Evolutionary conservation across 2,888 invertebrate genomes (phyloP), one percentile per base, ranked within the genome.

Genomic region (Melipona bicolor): DNA sequence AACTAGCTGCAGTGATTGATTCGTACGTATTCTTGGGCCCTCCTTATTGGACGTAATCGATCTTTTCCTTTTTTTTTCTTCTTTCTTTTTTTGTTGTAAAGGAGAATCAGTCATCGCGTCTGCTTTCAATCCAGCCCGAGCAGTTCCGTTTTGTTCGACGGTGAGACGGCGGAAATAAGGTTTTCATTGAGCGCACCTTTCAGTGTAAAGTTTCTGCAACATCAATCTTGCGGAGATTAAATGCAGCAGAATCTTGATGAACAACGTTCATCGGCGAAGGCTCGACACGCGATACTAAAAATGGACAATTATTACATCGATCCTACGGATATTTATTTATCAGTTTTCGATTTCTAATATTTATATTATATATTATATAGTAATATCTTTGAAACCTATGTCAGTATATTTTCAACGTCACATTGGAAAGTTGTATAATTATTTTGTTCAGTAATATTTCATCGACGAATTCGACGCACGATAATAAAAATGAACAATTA

Each of bases 1-100:
- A 80, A 81, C 86, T 83, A 64, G 81, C 75, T 77, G 43, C 59
- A 36, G 88, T 89, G 89, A 89, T 89, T 86, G 89, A 89, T 89
- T 89, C 83, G 82, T 85, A 79, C 84, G 85, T 88, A 86, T 89
- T 86, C 84, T 72, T 74, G 54, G 56, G 83, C 65, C 83, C 79
- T 82, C 77, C 79, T 80, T 77, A 68, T 75, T 21, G 70, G 36
- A 32, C 43, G 73, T 79, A 81, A 89, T 89, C 88, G 86, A 89
- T 89, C 86, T 88, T 79, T 79, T 65, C 65, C 62, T 59, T 43
- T 43, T 11, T 11, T 70, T 9, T 43, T 43, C 9, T 43, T 9
- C 9, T 43, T 43, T 43, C 1, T 9, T 2, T 43, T 9, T 43
- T 81, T 70, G 62, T 61, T 72, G 71, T 52, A 62, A 79, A 79